Evolutionary conservation across 2,113 vertebrate species (phyloP).

Genomic region (Lophotis ruficrista): DNA sequence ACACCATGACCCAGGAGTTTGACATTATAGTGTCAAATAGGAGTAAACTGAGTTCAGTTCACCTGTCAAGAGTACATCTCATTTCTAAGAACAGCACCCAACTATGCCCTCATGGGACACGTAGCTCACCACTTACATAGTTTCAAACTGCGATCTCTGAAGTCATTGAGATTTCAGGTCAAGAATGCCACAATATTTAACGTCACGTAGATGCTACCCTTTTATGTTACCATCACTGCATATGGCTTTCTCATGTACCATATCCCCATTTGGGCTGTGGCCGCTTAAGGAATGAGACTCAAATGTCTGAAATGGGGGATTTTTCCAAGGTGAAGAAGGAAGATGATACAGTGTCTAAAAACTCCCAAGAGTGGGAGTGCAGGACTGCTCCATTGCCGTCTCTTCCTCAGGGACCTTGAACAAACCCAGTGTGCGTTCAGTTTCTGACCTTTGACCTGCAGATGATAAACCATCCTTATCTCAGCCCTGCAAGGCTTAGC

Average conservation of each 20-base stretch:
- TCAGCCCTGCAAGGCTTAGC: neutral
- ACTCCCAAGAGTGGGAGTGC: neutral
- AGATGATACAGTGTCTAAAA: neutral
- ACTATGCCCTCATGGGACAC: neutral
- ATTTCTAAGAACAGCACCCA: neutral
- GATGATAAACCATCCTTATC: neutral
- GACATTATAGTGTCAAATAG: neutral
- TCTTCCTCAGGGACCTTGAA: neutral
- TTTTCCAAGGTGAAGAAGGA: conserved; percentile 18
- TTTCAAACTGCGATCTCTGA: neutral
- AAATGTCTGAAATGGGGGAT: neutral
- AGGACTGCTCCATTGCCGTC: neutral
- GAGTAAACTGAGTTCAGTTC: neutral
- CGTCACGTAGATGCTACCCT: neutral
- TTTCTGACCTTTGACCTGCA: neutral
- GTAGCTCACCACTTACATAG: neutral
- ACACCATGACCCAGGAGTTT: neutral
- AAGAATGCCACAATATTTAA: neutral
- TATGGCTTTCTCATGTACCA: neutral
- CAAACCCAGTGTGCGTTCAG: neutral
- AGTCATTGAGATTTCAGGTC: neutral
- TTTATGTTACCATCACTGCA: neutral
- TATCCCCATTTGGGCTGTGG: neutral
- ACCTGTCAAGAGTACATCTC: neutral
- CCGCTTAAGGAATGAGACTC: neutral